phyloP scores from a whole-genome alignment of 2,797 vertebrate genomes.

The Acanthurus lineatus region DNA sequence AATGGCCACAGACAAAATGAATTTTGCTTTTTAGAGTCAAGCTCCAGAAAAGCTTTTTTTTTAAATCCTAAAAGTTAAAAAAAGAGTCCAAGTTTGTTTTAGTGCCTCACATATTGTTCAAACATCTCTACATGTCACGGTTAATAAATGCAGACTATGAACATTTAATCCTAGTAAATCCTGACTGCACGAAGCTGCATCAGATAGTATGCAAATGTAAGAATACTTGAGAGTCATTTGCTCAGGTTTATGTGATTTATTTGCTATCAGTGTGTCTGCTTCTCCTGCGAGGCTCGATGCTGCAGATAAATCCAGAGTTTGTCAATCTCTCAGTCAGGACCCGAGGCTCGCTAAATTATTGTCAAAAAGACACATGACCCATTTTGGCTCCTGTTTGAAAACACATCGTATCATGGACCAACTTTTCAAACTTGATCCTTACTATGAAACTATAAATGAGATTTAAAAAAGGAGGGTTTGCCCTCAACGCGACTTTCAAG shows the following conservation, averaged over 20 bases:
- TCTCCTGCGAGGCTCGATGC: conserved; percentile 22
- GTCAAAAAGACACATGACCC: conserved; percentile 18
- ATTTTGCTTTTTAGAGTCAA: conserved; percentile 1
- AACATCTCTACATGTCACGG: conserved; percentile 30
- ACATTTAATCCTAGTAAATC: conserved; percentile 61
- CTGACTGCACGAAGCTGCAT: conserved; percentile 26
- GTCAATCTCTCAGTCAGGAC: conserved; percentile 45
- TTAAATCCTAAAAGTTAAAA: conserved; percentile 35
- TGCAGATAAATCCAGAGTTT: conserved; percentile 41
- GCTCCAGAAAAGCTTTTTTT: conserved; percentile 18
- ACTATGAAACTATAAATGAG: no score
- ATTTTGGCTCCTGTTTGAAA: conserved; percentile 38
- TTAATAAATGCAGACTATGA: conserved; percentile 28
- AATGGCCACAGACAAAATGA: background rate
- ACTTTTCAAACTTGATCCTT: background rate
- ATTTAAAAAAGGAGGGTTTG: no score
- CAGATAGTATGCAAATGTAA: conserved; percentile 41
- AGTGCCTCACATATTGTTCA: conserved; percentile 2
- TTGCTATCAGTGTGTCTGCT: conserved; percentile 34
- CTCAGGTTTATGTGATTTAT: conserved; percentile 40
- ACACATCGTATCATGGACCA: conserved; percentile 7
- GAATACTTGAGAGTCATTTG: conserved; percentile 35
- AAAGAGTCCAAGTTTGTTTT: conserved; percentile 12
- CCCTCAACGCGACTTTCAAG: no score
- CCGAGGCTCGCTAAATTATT: conserved; percentile 11